Base-by-base conservation (phyloP, 2,797 vertebrate genomes). In the Typhlichthys subterraneus region DNA sequence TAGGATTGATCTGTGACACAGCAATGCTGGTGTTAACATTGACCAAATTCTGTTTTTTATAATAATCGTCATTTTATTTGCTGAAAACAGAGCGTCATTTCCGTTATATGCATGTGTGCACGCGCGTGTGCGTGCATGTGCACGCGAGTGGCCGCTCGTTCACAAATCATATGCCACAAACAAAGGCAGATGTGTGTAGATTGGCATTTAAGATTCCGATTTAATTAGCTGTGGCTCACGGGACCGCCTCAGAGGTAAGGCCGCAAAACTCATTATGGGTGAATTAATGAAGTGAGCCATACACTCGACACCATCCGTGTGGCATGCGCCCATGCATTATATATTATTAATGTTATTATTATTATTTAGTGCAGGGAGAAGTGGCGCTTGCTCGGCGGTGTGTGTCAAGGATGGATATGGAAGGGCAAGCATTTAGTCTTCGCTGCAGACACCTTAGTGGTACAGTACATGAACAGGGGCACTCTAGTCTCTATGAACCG, bases 231-330 rank as follows among this genome's bases (percentile, higher is more conserved):
- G 67, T 61, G 84, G 85, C 88, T 86, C 85, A 77, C 50, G 80
- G 83, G 81, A 82, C 70, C 73, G 86, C 75, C 85, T 89, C 83
- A 81, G 73, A 90, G 89, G 81, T 87, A 87, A 85, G 57, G 83
- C 83, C 73, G 80, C 84, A 85, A 76, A 89, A 85, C 87, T 91
- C 89, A 89, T 91, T 90, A 90, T 87, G 86, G 85, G 77, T 88
- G 87, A 89, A 89, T 90, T 90, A 90, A 90, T 91, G 89, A 90
- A 85, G 85, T 83, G 81, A 87, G 87, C 85, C 76, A 85, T 86
- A 75, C 84, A 79, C 76, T 87, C 85, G 85, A 85, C 84, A 80
- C 85, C 81, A 82, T 83, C 81, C 80, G 69, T 83, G 77, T 86
- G 87, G 78, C 82, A 78, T 72, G 72, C 69, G 53, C 80, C 82